Evolutionary conservation across 2,113 vertebrate species (phyloP).

Genomic region (Thunnus maccoyii): DNA sequence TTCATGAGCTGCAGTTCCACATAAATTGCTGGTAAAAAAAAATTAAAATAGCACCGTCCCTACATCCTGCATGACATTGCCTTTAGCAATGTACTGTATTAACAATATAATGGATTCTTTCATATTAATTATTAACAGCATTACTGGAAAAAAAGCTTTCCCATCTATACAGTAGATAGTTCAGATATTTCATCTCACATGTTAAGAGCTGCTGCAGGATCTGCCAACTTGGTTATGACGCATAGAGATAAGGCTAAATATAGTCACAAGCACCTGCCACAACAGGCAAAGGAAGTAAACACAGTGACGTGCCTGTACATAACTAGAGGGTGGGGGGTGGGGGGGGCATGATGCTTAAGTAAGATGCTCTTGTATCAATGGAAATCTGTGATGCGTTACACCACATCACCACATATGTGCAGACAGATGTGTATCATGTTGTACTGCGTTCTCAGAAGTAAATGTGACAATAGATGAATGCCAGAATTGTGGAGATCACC

Average conservation of each 20-base stretch:
- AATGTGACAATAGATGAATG: neutral
- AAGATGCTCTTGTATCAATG: conserved; percentile 17
- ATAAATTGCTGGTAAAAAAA: neutral
- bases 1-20: neutral
- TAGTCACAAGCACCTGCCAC: conserved; percentile 76
- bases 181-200: conserved; percentile 63
- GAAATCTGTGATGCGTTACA: conserved; percentile 23
- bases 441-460: neutral
- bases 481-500: neutral
- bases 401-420: conserved; percentile 7
- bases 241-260: conserved; percentile 85
- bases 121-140: conserved; percentile 33
- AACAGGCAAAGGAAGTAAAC: conserved; percentile 72
- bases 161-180: conserved; percentile 49
- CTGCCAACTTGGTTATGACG: conserved; percentile 80
- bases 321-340: neutral
- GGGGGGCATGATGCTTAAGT: conserved; percentile 18
- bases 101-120: conserved; percentile 6
- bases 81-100: neutral
- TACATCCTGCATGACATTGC: neutral
- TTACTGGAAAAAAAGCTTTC: conserved; percentile 10
- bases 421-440: conserved; percentile 11
- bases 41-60: neutral
- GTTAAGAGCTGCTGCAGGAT: conserved; percentile 65
- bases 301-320: conserved; percentile 50